Base-by-base conservation (phyloP, 2,888 invertebrate species). In the Xestia ashworthii region DNA sequence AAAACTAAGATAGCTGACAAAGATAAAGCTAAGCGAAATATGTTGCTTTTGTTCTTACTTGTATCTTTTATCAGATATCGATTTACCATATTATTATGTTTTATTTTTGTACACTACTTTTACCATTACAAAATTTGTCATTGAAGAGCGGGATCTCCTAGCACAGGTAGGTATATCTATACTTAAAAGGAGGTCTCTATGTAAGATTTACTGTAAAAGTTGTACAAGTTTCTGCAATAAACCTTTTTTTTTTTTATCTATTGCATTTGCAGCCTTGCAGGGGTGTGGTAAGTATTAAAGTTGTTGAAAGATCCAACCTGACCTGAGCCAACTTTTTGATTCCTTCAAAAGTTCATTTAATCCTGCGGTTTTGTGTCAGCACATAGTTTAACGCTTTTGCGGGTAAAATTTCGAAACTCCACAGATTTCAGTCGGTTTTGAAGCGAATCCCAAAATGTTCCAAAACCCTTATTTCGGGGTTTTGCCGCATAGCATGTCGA, bases 351-450 rank as follows among this genome's bases (percentile, higher is more conserved):
- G 44, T 74, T 79, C 2, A n/a, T 44, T 72, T 50, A 66, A 64
- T 44, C 44, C 3, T 55, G 79, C 62, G 73, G 73, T 50, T 79
- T 50, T 48, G 2, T 55, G 44, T 25, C 48, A 55, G 14, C 32
- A 44, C 68, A 65, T 32, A 55, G 64, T 66, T 73, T 50, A 9
- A 73, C 22, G 58, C 65, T 80, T 53, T 58, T 80, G 44, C 38
- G 25, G 38, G 58, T 46, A 46, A 80, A 58, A 66, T 80, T 80
- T 41, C 44, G 22, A 25, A 80, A 73, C 74, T 73, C 38, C 16
- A 60, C 22, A 41, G 22, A 55, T 48, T 75, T 76, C 25, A 58
- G 44, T 12, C 32, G 12, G 50, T 62, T 68, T 32, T 44, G 32
- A 44, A 69, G 14, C 25, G 71, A 78, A 32, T 25, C 8, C 16